These are phyloP conservation scores for Andrena minutula DNA, from an alignment of 2,888 invertebrate genomes.

Conservation along the genomic window DNA sequence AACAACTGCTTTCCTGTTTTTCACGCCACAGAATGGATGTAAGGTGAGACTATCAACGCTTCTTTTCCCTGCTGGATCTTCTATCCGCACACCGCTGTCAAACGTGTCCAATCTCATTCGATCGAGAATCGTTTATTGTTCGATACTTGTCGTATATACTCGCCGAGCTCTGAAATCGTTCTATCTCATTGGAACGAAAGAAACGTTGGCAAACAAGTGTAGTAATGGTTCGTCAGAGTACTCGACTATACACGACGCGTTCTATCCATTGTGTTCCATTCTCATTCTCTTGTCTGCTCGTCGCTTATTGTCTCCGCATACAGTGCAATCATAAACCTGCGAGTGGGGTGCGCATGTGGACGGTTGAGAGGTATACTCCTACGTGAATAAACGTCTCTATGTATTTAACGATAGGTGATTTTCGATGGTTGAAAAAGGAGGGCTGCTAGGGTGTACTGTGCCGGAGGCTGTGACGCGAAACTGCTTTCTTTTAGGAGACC, in stretches of 20 bases:
- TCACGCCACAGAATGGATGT: slow-evolving; percentile 84
- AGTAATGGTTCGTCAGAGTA: not conserved
- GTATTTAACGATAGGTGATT: not conserved
- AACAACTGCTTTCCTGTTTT: slow-evolving; percentile 72
- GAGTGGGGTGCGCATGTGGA: slow-evolving; percentile 28
- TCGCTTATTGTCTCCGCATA: slow-evolving; percentile 27
- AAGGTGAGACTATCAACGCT: slow-evolving; percentile 80
- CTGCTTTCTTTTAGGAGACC: slow-evolving; percentile 88
- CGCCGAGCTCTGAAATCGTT: not conserved
- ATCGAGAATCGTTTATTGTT: slow-evolving; percentile 8
- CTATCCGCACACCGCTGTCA: not conserved
- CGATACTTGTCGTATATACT: not conserved
- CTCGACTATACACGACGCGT: slow-evolving; percentile 2
- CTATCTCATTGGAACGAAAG: not conserved
- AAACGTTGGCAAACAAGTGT: not conserved
- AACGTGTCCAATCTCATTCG: not conserved
- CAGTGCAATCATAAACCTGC: not conserved
- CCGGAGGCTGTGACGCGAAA: not conserved
- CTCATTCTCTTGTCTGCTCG: not conserved
- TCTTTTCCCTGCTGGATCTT: slow-evolving; percentile 41
- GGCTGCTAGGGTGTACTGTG: no score
- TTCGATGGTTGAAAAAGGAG: not conserved
- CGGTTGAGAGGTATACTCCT: not conserved
- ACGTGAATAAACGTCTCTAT: not conserved
- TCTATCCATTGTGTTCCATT: not conserved